Base-by-base conservation (phyloP, 2,888 invertebrate genomes). In the Neoascia interrupta region DNA sequence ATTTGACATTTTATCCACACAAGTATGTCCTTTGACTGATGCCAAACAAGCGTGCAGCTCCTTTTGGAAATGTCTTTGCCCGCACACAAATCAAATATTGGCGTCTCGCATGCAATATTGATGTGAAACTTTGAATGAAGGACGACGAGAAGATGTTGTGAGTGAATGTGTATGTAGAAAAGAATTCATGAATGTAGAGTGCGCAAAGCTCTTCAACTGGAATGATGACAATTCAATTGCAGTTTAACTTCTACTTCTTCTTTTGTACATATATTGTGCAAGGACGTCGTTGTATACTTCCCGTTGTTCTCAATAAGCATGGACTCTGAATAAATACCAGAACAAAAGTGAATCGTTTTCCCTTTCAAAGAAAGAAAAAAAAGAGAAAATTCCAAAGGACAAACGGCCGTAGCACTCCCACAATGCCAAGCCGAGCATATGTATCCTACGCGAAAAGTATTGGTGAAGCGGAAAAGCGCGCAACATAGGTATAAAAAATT, bases 191-290 rank as follows among this genome's bases (percentile, higher is more conserved):
- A 16, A 41, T 47, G 43, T 60, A 39, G 28, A 66, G n/a, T n/a
- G 16, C 34, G 49, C n/a, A 43, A 69, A 76, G 60, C 70, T 64
- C 58, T 60, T 76, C 76, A 76, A 64, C 58, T 64, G 49, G 66
- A 68, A 79, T 79, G 79, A 79, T 66, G 79, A 68, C 73, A 61
- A 68, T 79, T 79, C 79, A 79, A 79, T 79, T 73, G 79, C 66
- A 73, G 73, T 73, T 73, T 68, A 79, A 79, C 73, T 73, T 79
- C 49, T 68, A 61, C 60, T 31, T 4, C 4, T 31, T 4, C 4
- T 31, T 6, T 43, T 58, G 36, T 56, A 13, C 28, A 23, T n/a
- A 6, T 10, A n/a, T n/a, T 47, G 23, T 16, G 28, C 6, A 64
- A 66, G 53, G 66, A 51, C 37, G 31, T 41, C n/a, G n/a, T 54